Evolutionary conservation across 2,113 vertebrate species (phyloP), one percentile per base, ranked within the genome.

Genomic region (Malaclemys terrapin): DNA sequence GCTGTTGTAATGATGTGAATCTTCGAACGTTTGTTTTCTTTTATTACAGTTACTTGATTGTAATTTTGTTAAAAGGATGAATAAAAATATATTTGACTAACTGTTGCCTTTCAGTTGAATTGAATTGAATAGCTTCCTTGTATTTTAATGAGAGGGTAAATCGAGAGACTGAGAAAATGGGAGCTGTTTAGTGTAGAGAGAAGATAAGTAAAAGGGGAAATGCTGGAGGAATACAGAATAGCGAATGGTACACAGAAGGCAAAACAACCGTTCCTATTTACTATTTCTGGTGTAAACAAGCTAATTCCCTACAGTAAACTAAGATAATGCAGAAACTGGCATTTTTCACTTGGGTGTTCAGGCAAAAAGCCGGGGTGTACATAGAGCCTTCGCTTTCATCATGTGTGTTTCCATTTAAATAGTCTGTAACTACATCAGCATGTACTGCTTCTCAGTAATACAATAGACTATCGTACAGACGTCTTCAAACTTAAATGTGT

Each of bases 1-100:
- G 25, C 42, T 38, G 50, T 87, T 93, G 88, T 78, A 49, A 11
- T 86, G 49, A 79, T 59, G 57, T 6, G 45, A 5, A 20, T 81
- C 91, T 92, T 96, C 24, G 80, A 2, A 84, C 0, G 13, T 88
- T 53, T 54, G 54, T 87, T 82, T 20, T 78, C 42, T 25, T 91
- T 88, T 10, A 9, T 90, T 95, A 82, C 75, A 81, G 79, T 93
- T 85, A 57, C 85, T 93, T 96, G 90, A 93, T 87, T 94, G 69
- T 90, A 79, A 65, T 45, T 81, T 84, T 96, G 75, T 91, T 93
- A 47, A 80, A 92, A 92, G 79, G 82, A 24, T 65, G 13, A 96
- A 96, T 97, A 97, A 97, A 72, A 97, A 45, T 62, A 29, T 1
- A 16, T 84, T 49, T 79, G 50, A 90, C 65, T 87, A 47, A 47